A percentile compares a stretch with the other conserved stretches of the same genome.
phyloP scores from a whole-genome alignment of 2,113 vertebrate genomes.

The Corydoras maculifer region DNA sequence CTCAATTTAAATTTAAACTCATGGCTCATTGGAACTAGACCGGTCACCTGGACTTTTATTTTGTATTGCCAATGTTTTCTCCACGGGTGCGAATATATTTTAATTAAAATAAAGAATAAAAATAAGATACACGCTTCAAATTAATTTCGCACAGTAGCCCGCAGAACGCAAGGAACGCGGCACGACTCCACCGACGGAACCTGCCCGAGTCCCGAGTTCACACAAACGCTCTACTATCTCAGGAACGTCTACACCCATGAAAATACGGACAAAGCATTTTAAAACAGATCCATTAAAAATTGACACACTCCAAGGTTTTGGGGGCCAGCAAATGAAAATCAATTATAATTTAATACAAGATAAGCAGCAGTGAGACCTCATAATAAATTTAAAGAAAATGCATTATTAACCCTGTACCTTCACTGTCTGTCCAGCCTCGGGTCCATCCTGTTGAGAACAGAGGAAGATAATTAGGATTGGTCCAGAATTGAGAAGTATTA shows the following conservation, averaged over 20 bases:
- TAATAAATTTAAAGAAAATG: constrained; percentile 59
- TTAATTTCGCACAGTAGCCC: too few relatives aligned
- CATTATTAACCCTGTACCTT: constrained; percentile 81
- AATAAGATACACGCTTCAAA: too few relatives aligned
- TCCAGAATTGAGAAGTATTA: constrained; percentile 60
- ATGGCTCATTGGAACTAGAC: too few relatives aligned
- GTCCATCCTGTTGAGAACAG: constrained; percentile 73
- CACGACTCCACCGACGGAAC: too few relatives aligned
- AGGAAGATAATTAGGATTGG: constrained; percentile 56
- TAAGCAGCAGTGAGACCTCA: constrained; percentile 60
- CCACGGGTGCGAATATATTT: too few relatives aligned
- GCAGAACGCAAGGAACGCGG: too few relatives aligned
- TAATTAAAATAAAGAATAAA: too few relatives aligned
- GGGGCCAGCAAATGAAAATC: constrained; percentile 53
- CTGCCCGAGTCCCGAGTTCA: not conserved
- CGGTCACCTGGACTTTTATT: too few relatives aligned
- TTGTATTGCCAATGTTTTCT: too few relatives aligned
- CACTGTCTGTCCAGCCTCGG: constrained; percentile 88
- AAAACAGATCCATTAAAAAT: constrained; percentile 53
- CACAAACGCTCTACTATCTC: not conserved
- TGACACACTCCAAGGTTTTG: constrained; percentile 54
- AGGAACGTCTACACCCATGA: constrained; percentile 17
- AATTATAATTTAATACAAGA: constrained; percentile 65
- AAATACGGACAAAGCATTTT: constrained; percentile 44
- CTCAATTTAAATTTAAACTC: too few relatives aligned